These are phyloP conservation scores for Zhuqinia jingwanae DNA, from an alignment of 2,888 invertebrate species.

Conservation along the genomic window DNA sequence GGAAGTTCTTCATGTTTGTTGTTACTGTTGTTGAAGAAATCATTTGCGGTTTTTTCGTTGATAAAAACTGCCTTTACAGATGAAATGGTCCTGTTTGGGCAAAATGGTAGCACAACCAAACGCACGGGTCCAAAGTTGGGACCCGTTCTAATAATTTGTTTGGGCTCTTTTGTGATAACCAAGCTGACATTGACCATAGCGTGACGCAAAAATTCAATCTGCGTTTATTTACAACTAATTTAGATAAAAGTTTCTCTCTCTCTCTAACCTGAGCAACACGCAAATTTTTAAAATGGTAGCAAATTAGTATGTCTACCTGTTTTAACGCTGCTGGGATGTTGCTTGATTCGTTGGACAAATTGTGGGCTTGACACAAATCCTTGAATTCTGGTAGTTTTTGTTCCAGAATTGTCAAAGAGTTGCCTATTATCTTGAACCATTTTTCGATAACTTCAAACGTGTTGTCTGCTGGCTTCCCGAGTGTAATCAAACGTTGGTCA, in stretches of 20 bases:
- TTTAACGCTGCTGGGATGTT: not conserved
- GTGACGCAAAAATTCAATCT: not conserved
- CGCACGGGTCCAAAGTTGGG: conserved; percentile 36
- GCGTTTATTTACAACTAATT: not conserved
- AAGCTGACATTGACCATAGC: not conserved
- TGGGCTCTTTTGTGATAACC: conserved; percentile 52
- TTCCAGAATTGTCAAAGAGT: conserved; percentile 9
- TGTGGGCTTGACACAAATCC: not conserved
- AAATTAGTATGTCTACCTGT: no score
- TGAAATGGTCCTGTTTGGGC: conserved; percentile 8
- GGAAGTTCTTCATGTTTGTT: conserved; percentile 20
- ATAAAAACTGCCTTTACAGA: not conserved
- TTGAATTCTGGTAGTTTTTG: not conserved
- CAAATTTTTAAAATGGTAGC: no score
- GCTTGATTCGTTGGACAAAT: not conserved
- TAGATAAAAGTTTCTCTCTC: not conserved
- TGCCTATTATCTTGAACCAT: conserved; percentile 28
- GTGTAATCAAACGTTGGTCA: conserved; percentile 35
- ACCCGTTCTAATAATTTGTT: conserved; percentile 42
- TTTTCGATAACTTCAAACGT: conserved; percentile 25
- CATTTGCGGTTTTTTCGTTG: not conserved
- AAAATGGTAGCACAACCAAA: not conserved
- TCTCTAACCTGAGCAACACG: not conserved
- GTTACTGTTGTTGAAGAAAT: not conserved
- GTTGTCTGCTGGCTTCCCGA: conserved; percentile 29